These are phyloP conservation scores for Heterodera schachtii DNA, from an alignment of 1,140 invertebrate species.

Conservation along the genomic window DNA sequence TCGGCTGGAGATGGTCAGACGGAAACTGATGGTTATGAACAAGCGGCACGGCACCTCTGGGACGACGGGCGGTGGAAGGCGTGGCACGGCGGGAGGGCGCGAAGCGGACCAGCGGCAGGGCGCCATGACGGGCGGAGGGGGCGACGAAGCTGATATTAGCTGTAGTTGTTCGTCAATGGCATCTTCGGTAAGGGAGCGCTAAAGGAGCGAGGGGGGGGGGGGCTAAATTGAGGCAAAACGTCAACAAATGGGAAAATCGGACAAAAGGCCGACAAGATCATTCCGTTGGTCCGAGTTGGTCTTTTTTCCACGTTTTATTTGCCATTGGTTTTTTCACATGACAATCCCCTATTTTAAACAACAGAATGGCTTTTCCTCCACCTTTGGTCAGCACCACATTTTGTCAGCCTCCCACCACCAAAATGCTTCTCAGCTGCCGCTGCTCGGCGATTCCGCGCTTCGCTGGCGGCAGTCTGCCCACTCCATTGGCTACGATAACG, in stretches of 20 bases:
- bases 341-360: too few species aligned
- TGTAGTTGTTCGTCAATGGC: conserved; percentile 45
- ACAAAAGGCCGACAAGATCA: too few species aligned
- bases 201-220: conserved; percentile 11
- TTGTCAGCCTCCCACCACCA: background rate
- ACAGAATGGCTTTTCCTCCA: conserved; percentile 12
- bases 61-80: background rate
- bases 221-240: background rate
- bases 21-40: conserved; percentile 15
- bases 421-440: background rate
- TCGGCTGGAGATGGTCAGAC: conserved; percentile 39
- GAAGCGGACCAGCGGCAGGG: background rate
- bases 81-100: conserved; percentile 8
- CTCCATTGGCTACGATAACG: conserved; percentile 51
- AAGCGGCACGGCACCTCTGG: background rate
- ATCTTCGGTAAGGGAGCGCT: conserved; percentile 34
- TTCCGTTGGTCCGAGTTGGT: too few species aligned
- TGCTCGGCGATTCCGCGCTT: background rate
- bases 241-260: background rate
- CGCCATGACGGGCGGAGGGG: conserved; percentile 32
- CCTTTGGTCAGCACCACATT: background rate
- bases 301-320: too few species aligned
- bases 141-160: conserved; percentile 45
- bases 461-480: conserved; percentile 46
- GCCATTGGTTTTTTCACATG: too few species aligned